A percentile compares a stretch with the other conserved stretches of the same genome.
These are phyloP conservation scores for Ceryle rudis DNA, from an alignment of 2,797 vertebrate species.

Conservation along the genomic window DNA sequence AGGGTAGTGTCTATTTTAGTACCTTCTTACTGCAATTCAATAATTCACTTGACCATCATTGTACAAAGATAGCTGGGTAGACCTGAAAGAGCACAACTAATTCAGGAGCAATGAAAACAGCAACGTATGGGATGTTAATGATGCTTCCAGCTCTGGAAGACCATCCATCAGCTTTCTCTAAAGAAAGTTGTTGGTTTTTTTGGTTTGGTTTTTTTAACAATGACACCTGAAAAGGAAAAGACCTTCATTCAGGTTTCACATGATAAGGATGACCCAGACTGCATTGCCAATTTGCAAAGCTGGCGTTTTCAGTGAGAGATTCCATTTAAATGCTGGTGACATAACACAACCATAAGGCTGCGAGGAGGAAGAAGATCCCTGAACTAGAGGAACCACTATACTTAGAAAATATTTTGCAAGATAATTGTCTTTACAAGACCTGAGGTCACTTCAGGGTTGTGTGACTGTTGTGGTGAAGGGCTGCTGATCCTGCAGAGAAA, in stretches of 20 bases:
- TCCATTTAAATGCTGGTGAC: not conserved
- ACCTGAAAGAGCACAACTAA: not conserved
- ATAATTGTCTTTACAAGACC: not conserved
- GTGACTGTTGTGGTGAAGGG: not conserved
- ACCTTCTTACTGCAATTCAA: not conserved
- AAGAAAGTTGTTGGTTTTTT: not conserved
- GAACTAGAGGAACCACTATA: not conserved
- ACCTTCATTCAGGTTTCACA: not conserved
- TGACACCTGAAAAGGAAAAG: not conserved
- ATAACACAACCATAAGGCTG: not conserved
- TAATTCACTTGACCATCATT: not conserved
- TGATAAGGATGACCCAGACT: not conserved
- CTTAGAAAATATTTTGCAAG: not conserved
- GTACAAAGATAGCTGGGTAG: not conserved
- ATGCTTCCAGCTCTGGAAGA: not conserved
- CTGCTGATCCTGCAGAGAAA: conserved; percentile 22
- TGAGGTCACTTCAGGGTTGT: conserved; percentile 4
- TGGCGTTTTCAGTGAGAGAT: not conserved
- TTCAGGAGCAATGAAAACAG: not conserved
- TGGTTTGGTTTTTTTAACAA: not conserved
- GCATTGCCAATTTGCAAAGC: not conserved
- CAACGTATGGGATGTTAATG: rapidly evolving
- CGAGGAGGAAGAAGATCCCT: not conserved
- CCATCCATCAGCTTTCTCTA: not conserved
- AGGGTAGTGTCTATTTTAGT: not conserved